Percentiles rank a stretch among this genome's conserved stretches.
Evolutionary conservation across 2,797 vertebrate species (phyloP).

Genomic region (Tinamus major): DNA sequence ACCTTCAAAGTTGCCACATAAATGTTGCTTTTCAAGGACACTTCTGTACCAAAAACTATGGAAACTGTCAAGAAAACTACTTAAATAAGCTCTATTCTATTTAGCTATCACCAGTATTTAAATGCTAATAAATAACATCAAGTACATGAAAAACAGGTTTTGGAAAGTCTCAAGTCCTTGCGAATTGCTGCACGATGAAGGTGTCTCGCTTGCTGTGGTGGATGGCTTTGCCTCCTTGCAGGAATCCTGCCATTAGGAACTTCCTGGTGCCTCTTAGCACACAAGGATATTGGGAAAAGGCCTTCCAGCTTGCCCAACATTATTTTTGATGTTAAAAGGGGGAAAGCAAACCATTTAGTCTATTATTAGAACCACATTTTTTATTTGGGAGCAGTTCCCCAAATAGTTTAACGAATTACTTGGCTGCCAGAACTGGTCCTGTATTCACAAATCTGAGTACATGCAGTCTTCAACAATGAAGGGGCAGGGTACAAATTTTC

Average conservation of each 20-base stretch:
- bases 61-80: neutral
- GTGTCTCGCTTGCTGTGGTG: neutral
- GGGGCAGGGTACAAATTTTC: neutral
- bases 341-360: neutral
- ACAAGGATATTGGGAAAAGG: neutral
- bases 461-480: neutral
- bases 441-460: neutral
- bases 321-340: neutral
- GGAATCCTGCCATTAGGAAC: neutral
- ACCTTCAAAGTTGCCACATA: neutral
- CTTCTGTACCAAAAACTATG: neutral
- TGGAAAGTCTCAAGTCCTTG: neutral
- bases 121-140: neutral
- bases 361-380: neutral
- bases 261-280: neutral
- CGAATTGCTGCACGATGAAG: neutral
- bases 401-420: neutral
- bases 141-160: neutral
- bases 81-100: neutral
- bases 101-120: neutral
- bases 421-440: neutral
- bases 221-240: neutral
- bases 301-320: neutral
- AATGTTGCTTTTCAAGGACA: neutral
- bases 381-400: neutral